These are phyloP conservation scores for Leptopilina syphax DNA, from an alignment of 2,888 invertebrate species.

Conservation along the genomic window DNA sequence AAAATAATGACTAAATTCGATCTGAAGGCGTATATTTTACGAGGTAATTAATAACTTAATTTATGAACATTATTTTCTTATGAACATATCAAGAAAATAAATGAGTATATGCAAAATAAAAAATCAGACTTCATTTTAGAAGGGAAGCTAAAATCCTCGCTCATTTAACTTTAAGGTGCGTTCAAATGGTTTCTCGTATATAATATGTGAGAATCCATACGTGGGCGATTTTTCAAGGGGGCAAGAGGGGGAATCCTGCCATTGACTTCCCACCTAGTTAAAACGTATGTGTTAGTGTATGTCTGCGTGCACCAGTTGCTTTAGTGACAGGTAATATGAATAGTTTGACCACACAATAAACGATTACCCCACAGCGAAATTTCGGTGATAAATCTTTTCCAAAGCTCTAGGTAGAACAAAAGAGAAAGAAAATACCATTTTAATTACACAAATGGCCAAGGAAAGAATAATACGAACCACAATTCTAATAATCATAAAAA, in stretches of 20 bases:
- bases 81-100: conserved; percentile 22
- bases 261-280: conserved; percentile 49
- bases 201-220: conserved; percentile 44
- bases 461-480: too few species aligned
- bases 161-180: conserved; percentile 22
- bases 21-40: too few species aligned
- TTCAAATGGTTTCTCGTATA: conserved; percentile 10
- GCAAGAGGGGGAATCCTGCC: conserved; percentile 46
- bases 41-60: neutral
- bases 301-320: conserved; percentile 41
- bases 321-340: conserved; percentile 43
- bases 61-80: neutral
- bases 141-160: conserved; percentile 14
- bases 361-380: conserved; percentile 11
- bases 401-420: neutral
- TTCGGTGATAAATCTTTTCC: conserved; percentile 15
- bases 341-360: conserved; percentile 22
- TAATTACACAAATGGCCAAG: too few species aligned
- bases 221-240: conserved; percentile 49
- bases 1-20: too few species aligned
- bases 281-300: conserved; percentile 25
- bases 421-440: too few species aligned
- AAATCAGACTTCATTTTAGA: conserved; percentile 13
- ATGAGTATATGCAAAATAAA: neutral
- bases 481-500: too few species aligned